Base-by-base conservation (phyloP, 2,113 vertebrate genomes). In the Oryzias woworae region DNA sequence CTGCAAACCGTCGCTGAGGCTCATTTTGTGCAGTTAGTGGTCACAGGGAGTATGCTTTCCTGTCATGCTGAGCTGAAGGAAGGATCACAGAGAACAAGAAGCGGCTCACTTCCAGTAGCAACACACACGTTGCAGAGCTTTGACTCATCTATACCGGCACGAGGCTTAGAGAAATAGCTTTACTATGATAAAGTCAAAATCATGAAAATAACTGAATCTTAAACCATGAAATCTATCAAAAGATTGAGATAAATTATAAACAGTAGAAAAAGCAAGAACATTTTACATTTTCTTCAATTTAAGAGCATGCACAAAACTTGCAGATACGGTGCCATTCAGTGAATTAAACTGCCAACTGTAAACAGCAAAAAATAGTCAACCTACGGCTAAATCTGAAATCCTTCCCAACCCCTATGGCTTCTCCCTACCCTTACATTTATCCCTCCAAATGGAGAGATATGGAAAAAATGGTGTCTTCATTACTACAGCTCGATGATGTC, bases 21-120 rank as follows among this genome's bases (percentile, higher is more conserved):
- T 22, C 49, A 70, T 58, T 63, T 66, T 23, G 53, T 60, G 62
- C 53, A 49, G 75, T 76, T 74, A 66, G 63, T 57, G 81, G 75
- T 77, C 69, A 57, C 62, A 31, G 58, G 58, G 61, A 77, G 66
- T 58, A 71, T 71, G 61, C 77, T 79, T 61, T 73, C 57, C 75
- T 69, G 63, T 78, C 75, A 65, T 71, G 78, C 72, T 65, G 77
- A 73, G 74, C 67, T 69, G 63, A 44, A 57, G 56, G 3, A 55
- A 71, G 59, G 73, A 69, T 20, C 56, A 71, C 58, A 57, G 23
- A 73, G 69, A 67, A 73, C 43, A 78, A 42, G 12, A 48, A 17
- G 18, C 43, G 56, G 66, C 58, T 36, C 57, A 60, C 28, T 50
- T 58, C 54, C 48, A 60, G 31, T 42, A 26, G 12, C 36, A 14